phyloP scores from a whole-genome alignment of 2,113 vertebrate genomes.

The Ailuropoda melanoleuca region DNA sequence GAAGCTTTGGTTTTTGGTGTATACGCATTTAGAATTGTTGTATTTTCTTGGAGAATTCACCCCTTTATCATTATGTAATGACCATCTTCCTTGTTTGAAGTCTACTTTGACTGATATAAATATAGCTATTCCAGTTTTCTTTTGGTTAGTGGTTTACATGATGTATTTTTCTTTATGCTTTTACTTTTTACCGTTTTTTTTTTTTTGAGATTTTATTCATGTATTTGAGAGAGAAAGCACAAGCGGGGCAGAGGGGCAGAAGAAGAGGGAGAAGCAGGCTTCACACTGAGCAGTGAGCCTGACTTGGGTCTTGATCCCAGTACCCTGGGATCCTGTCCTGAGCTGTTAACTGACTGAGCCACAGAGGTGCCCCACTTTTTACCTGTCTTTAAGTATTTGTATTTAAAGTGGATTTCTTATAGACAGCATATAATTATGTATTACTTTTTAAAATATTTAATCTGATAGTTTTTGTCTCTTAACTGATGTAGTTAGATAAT shows the following conservation, averaged over 20 bases:
- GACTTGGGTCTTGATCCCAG: too few species aligned
- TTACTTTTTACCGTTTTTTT: neutral
- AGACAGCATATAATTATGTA: neutral
- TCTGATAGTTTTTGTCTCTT: neutral
- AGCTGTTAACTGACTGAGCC: neutral
- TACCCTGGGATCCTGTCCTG: neutral
- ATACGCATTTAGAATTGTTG: neutral
- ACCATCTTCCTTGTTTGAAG: neutral
- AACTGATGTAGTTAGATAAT: neutral
- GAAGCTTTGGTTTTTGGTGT: neutral
- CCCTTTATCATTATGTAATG: neutral
- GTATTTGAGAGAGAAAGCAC: neutral
- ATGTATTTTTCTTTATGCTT: neutral
- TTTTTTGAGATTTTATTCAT: neutral
- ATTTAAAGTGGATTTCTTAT: neutral
- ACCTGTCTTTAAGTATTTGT: neutral
- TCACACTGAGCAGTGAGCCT: too few species aligned
- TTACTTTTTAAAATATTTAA: neutral
- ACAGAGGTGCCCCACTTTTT: neutral
- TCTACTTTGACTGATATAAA: neutral
- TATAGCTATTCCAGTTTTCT: neutral
- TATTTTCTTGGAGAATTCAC: neutral
- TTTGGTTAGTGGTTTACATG: neutral
- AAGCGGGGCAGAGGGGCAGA: neutral
- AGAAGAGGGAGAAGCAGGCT: neutral